Evolutionary conservation across 2,888 invertebrate species (phyloP), one percentile per base, ranked within the genome.

Genomic region (Callosobruchus maculatus): DNA sequence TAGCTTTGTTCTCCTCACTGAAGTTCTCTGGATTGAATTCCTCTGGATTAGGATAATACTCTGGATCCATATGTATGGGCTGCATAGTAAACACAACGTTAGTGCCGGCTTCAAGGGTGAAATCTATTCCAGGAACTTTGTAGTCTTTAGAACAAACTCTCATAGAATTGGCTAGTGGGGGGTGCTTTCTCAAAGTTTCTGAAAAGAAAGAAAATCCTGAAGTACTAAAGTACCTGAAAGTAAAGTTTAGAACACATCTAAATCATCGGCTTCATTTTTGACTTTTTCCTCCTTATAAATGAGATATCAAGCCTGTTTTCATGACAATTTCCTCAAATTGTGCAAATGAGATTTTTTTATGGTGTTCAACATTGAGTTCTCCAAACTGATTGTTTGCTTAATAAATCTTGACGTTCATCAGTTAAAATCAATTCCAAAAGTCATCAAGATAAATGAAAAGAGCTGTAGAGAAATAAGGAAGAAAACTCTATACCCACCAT

Each of bases 21-120:
- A 92, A 92, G 75, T 92, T 87, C 22, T 91, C 90, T 0, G 92
- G 92, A 72, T 89, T 88, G 76, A 92, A 92, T 30, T 86, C 87
- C 0, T 90, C 88, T 0, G 93, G 93, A 5, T 92, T 87, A 0
- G 90, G 89, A 74, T 78, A 81, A 74, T 79, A 77, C 67, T 81
- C 79, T 13, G 78, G 77, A 76, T 82, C 81, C 68, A 20, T 30
- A n/a, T 77, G 77, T 13, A 78, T 76, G 0, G 73, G 76, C 18
- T 68, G 22, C 49, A 76, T 26, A 20, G 76, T 69, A 9, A 78
- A 74, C 2, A 71, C 5, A 0, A 75, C 72, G 9, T 9, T 68
- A 0, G 72, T 75, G 21, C 80, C 80, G 72, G 75, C 75, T 71
- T 75, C 74, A 5, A 80, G 67, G 2, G 72, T 73, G 9, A 78